Percentiles rank a stretch among this genome's conserved stretches.
Conservation (phyloP, 2,888 invertebrate genomes). For the Ennomos erosarius region DNA sequence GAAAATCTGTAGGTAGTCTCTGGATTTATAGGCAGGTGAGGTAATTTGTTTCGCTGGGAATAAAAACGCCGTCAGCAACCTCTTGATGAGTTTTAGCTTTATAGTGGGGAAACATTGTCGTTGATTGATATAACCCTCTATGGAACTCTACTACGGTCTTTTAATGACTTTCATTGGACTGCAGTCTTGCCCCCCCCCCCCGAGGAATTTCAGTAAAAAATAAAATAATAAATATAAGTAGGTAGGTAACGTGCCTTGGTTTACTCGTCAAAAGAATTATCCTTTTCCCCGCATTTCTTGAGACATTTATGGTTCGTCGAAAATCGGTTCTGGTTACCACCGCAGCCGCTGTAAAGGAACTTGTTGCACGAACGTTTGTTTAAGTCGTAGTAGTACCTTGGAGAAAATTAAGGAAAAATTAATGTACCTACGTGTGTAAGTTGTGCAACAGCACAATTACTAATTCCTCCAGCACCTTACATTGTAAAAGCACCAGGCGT, state of each 20-base stretch:
- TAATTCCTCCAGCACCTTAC: no score
- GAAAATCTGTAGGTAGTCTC: slow-evolving; percentile 38
- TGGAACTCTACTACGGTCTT: no score
- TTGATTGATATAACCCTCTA: no score
- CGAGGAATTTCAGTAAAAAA: no score
- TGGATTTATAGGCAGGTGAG: slow-evolving; percentile 35
- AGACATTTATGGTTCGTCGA: slow-evolving; percentile 40
- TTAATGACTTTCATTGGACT: no score
- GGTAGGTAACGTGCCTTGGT: no score
- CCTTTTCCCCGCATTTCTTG: slow-evolving; percentile 13
- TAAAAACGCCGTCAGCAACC: slow-evolving; percentile 35
- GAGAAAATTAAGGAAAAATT: background rate
- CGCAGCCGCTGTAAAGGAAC: slow-evolving; percentile 68
- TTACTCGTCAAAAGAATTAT: no score
- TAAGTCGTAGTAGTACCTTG: slow-evolving; percentile 61
- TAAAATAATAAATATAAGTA: no score
- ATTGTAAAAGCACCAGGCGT: no score
- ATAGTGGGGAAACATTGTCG: slow-evolving; percentile 17
- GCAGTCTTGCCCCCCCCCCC: no score
- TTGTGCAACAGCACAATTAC: no score
- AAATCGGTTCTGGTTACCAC: slow-evolving; percentile 66
- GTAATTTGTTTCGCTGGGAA: slow-evolving; percentile 28
- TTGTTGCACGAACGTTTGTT: slow-evolving; percentile 51
- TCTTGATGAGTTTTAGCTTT: slow-evolving; percentile 33
- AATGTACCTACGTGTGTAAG: no score